These are phyloP conservation scores for Trichogramma evanescens DNA, from an alignment of 2,888 invertebrate genomes.

Conservation along the genomic window DNA sequence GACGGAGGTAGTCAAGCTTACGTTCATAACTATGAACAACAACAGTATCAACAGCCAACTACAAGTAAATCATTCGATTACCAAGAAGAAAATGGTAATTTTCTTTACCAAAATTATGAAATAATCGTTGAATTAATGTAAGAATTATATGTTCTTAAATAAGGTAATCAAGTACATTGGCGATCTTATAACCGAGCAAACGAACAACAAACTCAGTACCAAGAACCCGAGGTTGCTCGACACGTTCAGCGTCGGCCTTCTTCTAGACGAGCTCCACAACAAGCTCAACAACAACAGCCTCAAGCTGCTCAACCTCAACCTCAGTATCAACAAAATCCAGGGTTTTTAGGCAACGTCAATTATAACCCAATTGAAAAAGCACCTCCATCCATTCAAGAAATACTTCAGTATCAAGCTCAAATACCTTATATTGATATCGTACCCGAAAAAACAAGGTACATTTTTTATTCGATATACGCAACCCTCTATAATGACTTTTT, in stretches of 20 bases:
- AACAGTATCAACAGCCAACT: conserved; percentile 14
- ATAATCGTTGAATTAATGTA: background rate
- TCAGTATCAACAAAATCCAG: conserved; percentile 21
- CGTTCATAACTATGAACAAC: conserved; percentile 25
- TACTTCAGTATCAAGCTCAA: conserved; percentile 40
- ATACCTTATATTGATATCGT: conserved; percentile 42
- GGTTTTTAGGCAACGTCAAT: conserved; percentile 23
- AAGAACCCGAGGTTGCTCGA: conserved; percentile 14
- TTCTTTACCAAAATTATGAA: background rate
- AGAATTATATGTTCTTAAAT: background rate
- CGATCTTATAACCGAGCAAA: conserved; percentile 31
- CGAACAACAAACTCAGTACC: background rate
- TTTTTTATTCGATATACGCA: background rate
- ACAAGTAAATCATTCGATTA: conserved; percentile 34
- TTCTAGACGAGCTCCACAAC: conserved; percentile 18
- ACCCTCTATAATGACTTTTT: background rate
- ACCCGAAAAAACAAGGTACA: conserved; percentile 33
- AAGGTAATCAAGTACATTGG: conserved; percentile 42
- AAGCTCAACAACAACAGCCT: conserved; percentile 20
- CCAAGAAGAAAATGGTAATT: conserved; percentile 37
- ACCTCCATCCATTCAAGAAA: conserved; percentile 38
- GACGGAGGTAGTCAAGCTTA: conserved; percentile 33
- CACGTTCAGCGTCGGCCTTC: conserved; percentile 4
- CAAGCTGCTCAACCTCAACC: conserved; percentile 13
- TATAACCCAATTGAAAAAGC: conserved; percentile 37